Conservation (phyloP, 2,797 vertebrate species). For the Lerista edwardsae region DNA sequence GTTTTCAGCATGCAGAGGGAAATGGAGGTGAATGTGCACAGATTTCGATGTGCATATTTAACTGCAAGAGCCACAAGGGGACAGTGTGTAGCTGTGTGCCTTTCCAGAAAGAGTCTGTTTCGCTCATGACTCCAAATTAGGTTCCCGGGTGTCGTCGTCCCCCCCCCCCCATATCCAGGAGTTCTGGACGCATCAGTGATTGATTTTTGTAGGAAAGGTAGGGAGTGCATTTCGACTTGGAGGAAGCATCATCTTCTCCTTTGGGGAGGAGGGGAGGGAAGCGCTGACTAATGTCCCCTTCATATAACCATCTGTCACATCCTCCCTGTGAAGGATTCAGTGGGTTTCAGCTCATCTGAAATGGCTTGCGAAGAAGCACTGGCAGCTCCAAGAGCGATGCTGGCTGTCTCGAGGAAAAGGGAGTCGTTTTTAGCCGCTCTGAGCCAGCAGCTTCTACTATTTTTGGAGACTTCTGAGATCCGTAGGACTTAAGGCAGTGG, state of each 20-base stretch:
- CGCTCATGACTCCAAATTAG: background rate
- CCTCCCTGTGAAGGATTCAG: background rate
- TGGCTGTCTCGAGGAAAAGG: no score
- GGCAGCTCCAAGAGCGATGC: background rate
- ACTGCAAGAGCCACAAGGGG: conserved; percentile 3
- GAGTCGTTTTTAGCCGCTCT: background rate
- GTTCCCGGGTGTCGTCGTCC: background rate
- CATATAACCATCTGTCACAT: background rate
- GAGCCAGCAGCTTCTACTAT: no score
- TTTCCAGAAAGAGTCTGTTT: background rate
- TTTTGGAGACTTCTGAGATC: background rate
- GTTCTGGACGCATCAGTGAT: background rate
- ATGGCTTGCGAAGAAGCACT: background rate
- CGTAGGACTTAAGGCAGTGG: no score
- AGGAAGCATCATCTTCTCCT: background rate
- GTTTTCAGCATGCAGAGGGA: background rate
- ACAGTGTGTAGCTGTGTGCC: background rate
- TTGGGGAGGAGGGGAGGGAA: background rate
- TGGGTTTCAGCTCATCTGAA: background rate
- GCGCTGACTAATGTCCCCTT: conserved; percentile 5
- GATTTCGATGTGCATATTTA: background rate
- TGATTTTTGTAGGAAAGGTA: background rate
- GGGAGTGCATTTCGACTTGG: background rate
- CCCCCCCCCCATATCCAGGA: background rate
- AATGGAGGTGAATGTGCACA: background rate